Percentiles rank a stretch among this genome's conserved stretches.
Conservation (phyloP, 2,797 vertebrate genomes). For the Melopsittacus undulatus region DNA sequence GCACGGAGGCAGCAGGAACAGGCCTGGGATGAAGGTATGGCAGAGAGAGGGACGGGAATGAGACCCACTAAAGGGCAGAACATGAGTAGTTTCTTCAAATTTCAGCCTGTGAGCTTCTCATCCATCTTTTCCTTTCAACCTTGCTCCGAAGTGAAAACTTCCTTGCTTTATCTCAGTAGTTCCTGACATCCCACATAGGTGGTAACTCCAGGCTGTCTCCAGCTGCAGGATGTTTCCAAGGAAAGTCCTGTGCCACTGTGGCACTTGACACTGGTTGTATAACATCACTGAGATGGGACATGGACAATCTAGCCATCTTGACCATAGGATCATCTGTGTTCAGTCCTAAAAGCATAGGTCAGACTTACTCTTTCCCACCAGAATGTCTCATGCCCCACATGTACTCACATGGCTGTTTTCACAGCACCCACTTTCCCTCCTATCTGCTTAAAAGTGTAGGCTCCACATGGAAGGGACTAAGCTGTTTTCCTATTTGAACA, state of each 20-base stretch:
- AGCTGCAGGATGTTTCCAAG: not conserved
- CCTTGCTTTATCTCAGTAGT: not conserved
- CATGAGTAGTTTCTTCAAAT: not conserved
- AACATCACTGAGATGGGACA: not conserved
- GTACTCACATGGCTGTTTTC: not conserved
- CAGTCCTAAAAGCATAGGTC: not conserved
- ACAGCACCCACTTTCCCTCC: not conserved
- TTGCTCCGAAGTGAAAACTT: not conserved
- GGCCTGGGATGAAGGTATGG: not conserved
- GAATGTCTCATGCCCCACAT: not conserved
- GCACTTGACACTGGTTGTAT: not conserved
- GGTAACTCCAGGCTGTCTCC: not conserved
- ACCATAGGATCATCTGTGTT: rapidly evolving
- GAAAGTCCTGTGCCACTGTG: not conserved
- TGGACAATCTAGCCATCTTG: not conserved
- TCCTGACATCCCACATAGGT: not conserved
- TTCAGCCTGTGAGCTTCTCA: not conserved
- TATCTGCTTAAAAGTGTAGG: not conserved
- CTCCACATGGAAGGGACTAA: not conserved
- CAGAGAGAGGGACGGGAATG: not conserved
- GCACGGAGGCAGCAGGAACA: not conserved
- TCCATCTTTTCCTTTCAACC: not conserved
- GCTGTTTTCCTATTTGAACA: not conserved
- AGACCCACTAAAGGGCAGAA: not conserved
- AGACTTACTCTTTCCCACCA: not conserved